phyloP scores from a whole-genome alignment of 1,140 invertebrate genomes.

The Drosophila ohnishii region DNA sequence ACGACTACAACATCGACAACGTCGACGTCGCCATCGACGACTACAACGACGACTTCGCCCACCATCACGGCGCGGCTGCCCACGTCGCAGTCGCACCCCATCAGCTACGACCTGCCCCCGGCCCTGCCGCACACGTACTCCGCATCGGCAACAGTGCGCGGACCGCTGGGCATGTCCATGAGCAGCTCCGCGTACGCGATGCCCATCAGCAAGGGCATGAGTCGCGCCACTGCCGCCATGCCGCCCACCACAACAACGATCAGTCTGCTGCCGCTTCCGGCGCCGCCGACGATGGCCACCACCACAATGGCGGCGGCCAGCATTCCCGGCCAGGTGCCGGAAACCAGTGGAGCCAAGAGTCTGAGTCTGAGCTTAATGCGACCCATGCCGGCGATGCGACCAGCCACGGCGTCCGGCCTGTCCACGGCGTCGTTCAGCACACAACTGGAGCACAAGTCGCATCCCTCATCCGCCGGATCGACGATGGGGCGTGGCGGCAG shows the following conservation, averaged over 20 bases:
- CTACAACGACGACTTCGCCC: constrained; percentile 41
- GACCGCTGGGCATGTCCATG: constrained; percentile 73
- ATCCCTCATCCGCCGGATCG: constrained; percentile 66
- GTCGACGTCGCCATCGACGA: constrained; percentile 19
- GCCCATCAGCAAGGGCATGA: constrained; percentile 25
- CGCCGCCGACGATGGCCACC: constrained; percentile 50
- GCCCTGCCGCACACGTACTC: constrained; percentile 73
- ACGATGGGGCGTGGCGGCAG: constrained; percentile 54
- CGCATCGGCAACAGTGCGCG: constrained; percentile 63
- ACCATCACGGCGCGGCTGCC: constrained; percentile 59
- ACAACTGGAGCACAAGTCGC: constrained; percentile 55
- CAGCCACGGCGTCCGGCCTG: constrained; percentile 41
- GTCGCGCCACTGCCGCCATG: constrained; percentile 18
- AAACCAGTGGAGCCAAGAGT: constrained; percentile 55
- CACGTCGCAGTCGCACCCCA: constrained; percentile 71
- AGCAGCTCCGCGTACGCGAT: constrained; percentile 59
- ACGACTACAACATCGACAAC: constrained; percentile 10
- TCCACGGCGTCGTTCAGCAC: constrained; percentile 42
- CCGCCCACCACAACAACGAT: constrained; percentile 67
- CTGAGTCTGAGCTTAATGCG: constrained; percentile 75
- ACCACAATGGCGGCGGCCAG: constrained; percentile 21
- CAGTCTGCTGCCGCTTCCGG: constrained; percentile 65
- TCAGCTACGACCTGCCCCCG: constrained; percentile 72
- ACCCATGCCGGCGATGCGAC: constrained; percentile 31
- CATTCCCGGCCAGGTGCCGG: constrained; percentile 72